phyloP scores from a whole-genome alignment of 2,888 invertebrate genomes.

The Suillia variegata region DNA sequence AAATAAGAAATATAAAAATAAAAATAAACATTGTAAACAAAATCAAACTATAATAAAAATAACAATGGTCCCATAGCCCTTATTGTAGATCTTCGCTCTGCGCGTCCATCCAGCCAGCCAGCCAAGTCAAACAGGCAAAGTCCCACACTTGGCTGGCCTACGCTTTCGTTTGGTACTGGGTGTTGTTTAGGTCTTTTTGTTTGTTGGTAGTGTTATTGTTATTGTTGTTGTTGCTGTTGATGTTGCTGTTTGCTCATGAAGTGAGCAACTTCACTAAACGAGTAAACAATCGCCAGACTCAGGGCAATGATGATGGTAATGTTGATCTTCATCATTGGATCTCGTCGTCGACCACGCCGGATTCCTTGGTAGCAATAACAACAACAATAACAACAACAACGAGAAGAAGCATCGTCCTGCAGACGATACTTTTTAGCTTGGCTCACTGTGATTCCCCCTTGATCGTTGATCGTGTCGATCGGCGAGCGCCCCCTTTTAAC shows the following conservation, averaged over 20 bases:
- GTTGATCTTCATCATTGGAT: constrained; percentile 40
- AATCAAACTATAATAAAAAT: constrained; percentile 4
- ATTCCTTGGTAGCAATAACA: constrained; percentile 5
- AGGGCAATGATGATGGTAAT: constrained; percentile 20
- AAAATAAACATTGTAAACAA: background rate
- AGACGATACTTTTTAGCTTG: background rate
- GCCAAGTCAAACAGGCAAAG: background rate
- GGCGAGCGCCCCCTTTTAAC: constrained; percentile 59
- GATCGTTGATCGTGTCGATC: constrained; percentile 58
- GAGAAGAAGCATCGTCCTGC: constrained; percentile 16
- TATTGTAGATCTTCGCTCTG: background rate
- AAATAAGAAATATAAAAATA: background rate
- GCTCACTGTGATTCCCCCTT: constrained; percentile 20
- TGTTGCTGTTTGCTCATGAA: constrained; percentile 46
- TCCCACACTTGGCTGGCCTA: background rate
- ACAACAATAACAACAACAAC: constrained; percentile 45
- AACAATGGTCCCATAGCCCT: background rate
- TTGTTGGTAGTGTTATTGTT: background rate
- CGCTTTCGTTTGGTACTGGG: too few species aligned
- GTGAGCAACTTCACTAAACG: constrained; percentile 56
- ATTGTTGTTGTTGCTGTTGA: constrained; percentile 9
- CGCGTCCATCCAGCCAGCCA: background rate
- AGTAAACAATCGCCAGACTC: constrained; percentile 49
- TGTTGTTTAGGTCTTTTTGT: background rate
- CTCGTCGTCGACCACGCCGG: background rate